A percentile compares a stretch with the other conserved stretches of the same genome.
phyloP scores from a whole-genome alignment of 2,113 vertebrate genomes.

The Zapus hudsonius region DNA sequence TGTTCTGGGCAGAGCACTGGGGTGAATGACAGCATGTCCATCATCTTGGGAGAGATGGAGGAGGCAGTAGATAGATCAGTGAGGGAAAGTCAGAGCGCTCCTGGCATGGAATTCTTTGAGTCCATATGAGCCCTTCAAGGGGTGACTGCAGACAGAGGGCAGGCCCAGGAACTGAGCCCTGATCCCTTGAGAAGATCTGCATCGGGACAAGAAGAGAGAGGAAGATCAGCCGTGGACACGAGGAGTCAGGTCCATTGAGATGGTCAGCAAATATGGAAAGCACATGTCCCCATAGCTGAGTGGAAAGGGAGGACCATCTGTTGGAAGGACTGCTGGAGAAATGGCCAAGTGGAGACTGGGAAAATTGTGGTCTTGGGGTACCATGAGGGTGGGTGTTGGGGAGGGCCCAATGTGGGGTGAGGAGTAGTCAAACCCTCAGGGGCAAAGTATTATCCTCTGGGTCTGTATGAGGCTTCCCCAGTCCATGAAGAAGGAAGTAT shows the following conservation, averaged over 20 bases:
- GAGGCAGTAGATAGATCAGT: fast-evolving
- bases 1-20: background rate
- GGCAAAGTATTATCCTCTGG: background rate
- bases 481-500: background rate
- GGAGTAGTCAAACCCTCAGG: background rate
- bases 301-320: background rate
- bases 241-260: background rate
- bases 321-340: background rate
- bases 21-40: background rate
- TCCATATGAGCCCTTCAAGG: background rate
- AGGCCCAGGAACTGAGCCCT: background rate
- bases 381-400: fast-evolving
- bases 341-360: fast-evolving
- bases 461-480: background rate
- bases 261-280: background rate
- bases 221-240: background rate
- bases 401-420: no score
- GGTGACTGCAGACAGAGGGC: background rate
- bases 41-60: background rate
- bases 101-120: background rate
- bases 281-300: background rate
- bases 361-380: background rate
- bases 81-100: background rate
- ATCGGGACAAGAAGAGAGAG: background rate
- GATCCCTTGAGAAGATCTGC: background rate